Base-by-base conservation (phyloP, 2,888 invertebrate species). In the Polymixis lichenea region DNA sequence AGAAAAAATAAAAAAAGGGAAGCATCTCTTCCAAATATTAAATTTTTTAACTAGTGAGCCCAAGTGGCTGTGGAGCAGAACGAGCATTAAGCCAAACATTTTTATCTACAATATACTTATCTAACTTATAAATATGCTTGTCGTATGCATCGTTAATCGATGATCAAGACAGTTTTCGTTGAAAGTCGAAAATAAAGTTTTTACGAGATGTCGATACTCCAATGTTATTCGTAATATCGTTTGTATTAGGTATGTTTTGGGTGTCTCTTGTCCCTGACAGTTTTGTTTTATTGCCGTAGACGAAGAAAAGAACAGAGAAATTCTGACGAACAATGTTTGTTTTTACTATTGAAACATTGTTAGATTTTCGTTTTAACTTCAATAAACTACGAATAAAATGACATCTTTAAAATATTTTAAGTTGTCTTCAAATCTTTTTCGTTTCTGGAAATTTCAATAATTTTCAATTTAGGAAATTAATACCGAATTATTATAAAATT, bases 141-240 rank as follows among this genome's bases (percentile, higher is more conserved):
- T n/a, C n/a, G n/a, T n/a, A n/a, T n/a, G n/a, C 55, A 51, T 51
- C 49, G 51, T 65, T 43, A 60, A 51, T 66, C 19, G 73, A 64
- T 32, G 15, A n/a, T 43, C 19, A 46, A 53, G n/a, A 58, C 53
- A 76, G 64, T 69, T 69, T 58, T 60, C 46, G 51, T 58, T 53
- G 25, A 38, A 25, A 51, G 49, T 49, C 32, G 22, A 80, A 74
- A 79, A 69, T 62, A 49, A 53, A 71, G 19, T 68, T 77, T 78
- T 65, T 62, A 64, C 46, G 70, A 72, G 69, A 60, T 51, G 9
- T 62, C 75, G 56, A 74, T 46, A 9, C 38, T 22, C 9, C 71
- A 60, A 67, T 71, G 66, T 75, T 82, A 71, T 77, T 73, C 70
- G 82, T 78, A 69, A 85, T 82, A 72, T 46, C 72, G 75, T 77